Percentiles rank a stretch among this genome's conserved stretches.
These are phyloP conservation scores for Hexactinellida sp. DNA, from an alignment of 37 sponge, comb jelly and placozoan genomes.

Conservation along the genomic window DNA sequence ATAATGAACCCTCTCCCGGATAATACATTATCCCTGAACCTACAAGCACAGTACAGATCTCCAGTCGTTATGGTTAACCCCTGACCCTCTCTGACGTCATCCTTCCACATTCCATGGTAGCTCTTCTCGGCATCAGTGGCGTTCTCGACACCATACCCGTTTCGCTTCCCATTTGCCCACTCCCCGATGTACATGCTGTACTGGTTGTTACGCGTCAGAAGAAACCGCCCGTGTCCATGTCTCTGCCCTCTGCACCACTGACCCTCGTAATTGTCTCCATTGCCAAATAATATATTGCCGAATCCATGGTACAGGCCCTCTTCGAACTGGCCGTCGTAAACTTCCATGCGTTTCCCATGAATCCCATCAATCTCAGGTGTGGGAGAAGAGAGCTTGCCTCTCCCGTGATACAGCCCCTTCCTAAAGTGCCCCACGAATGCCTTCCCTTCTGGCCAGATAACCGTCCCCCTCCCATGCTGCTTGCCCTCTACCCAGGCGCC, in stretches of 20 bases:
- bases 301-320: conserved; percentile 42
- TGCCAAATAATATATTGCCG: conserved; percentile 46
- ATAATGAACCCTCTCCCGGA: conserved; percentile 2
- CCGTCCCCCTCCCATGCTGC: not conserved
- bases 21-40: not conserved
- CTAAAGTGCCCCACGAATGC: not conserved
- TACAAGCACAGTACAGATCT: not conserved
- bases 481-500: not conserved
- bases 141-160: not conserved
- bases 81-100: not conserved
- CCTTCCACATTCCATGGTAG: conserved; percentile 8
- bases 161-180: not conserved
- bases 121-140: not conserved
- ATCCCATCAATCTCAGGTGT: not conserved
- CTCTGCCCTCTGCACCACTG: conserved; percentile 65
- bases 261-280: conserved; percentile 58
- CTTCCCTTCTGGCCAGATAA: not conserved
- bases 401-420: not conserved
- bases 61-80: not conserved
- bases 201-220: not conserved
- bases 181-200: not conserved
- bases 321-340: conserved; percentile 57
- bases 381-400: not conserved
- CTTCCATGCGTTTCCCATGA: not conserved
- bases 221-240: conserved; percentile 47